A percentile compares a stretch with the other conserved stretches of the same genome.
These are phyloP conservation scores for Chrysodeixis includens DNA, from an alignment of 2,888 invertebrate species.

Conservation along the genomic window DNA sequence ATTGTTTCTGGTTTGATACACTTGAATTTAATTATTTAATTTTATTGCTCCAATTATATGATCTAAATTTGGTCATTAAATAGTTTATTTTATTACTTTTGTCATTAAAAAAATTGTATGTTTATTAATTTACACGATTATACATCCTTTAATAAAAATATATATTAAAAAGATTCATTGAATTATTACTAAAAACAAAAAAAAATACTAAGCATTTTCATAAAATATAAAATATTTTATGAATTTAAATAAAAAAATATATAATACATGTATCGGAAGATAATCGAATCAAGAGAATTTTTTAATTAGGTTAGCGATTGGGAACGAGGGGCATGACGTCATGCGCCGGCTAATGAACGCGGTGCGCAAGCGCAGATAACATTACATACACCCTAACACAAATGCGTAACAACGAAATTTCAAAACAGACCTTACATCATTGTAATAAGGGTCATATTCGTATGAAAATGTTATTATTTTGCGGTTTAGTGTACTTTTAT, in stretches of 20 bases:
- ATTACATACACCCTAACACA: background rate
- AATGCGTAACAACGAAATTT: background rate
- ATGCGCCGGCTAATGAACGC: constrained; percentile 50
- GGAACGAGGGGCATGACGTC: constrained; percentile 50
- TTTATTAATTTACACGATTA: background rate
- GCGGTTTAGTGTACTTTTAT: background rate
- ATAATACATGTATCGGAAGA: constrained; percentile 55
- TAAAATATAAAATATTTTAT: background rate
- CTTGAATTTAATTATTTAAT: constrained; percentile 12
- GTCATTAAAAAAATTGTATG: background rate
- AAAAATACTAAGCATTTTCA: background rate
- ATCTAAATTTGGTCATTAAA: background rate
- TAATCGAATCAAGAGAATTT: constrained; percentile 71
- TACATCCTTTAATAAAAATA: background rate
- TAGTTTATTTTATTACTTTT: constrained; percentile 6
- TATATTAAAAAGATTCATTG: background rate
- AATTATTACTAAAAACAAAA: background rate
- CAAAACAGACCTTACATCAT: background rate
- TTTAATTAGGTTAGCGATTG: constrained; percentile 81
- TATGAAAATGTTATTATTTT: background rate
- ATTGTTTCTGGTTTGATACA: constrained; percentile 5
- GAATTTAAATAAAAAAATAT: constrained; percentile 29
- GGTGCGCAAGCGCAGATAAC: constrained; percentile 34
- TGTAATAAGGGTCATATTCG: background rate
- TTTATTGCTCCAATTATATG: constrained; percentile 12